Percentiles rank a stretch among this genome's conserved stretches.
phyloP scores from a whole-genome alignment of 2,113 vertebrate species.

The Ophiodon elongatus region DNA sequence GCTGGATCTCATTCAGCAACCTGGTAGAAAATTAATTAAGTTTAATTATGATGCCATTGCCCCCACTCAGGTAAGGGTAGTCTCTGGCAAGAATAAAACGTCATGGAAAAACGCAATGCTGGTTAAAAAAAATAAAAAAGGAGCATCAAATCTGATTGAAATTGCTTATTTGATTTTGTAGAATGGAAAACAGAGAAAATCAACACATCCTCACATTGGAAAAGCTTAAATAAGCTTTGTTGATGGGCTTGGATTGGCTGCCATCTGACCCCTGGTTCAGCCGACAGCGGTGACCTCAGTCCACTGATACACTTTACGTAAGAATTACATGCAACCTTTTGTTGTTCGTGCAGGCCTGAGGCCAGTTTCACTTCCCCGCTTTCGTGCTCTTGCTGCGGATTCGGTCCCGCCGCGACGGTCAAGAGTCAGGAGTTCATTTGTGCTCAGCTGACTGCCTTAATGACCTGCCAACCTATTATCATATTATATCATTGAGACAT shows the following conservation, averaged over 20 bases:
- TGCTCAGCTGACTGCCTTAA: conserved; percentile 15
- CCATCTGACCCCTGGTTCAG: conserved; percentile 31
- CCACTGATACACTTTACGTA: conserved; percentile 42
- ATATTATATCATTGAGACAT: conserved; percentile 12
- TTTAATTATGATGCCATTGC: neutral
- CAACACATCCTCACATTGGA: too few relatives aligned
- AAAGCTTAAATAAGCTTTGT: too few relatives aligned
- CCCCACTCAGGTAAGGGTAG: neutral
- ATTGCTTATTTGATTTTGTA: too few relatives aligned
- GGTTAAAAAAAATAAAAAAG: neutral
- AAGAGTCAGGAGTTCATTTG: conserved; percentile 16
- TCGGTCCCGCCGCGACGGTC: conserved; percentile 32
- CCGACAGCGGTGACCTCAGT: conserved; percentile 32
- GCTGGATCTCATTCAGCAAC: neutral
- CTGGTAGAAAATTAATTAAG: neutral
- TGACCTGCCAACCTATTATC: neutral
- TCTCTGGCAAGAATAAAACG: neutral
- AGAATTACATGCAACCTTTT: conserved; percentile 35
- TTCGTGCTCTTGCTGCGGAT: conserved; percentile 1
- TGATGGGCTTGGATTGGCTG: conserved; percentile 4
- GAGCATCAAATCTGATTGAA: too few relatives aligned
- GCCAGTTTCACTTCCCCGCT: conserved; percentile 44
- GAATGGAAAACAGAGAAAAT: too few relatives aligned
- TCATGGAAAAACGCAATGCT: neutral
- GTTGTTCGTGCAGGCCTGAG: conserved; percentile 32